Evolutionary conservation across 2,888 invertebrate genomes (phyloP).

Genomic region (Monochamus alternatus): DNA sequence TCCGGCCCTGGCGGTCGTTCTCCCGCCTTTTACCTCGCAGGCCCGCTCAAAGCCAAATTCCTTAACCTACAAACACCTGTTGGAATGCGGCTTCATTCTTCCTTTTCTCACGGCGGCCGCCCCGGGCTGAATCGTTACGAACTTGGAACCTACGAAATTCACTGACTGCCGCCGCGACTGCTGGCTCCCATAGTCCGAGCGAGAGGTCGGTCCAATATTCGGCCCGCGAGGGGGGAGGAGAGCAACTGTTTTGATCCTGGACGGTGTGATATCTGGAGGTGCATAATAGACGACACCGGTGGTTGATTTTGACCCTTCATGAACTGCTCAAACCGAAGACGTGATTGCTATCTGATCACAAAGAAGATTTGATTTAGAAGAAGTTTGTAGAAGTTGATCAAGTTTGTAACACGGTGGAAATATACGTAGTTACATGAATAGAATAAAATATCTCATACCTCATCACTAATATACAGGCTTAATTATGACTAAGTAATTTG

Average conservation of each 20-base stretch:
- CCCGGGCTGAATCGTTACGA: slow-evolving; percentile 62
- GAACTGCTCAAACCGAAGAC: no score
- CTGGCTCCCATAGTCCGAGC: slow-evolving; percentile 1
- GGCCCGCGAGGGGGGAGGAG: not conserved
- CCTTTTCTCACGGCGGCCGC: slow-evolving; percentile 64
- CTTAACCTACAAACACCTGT: slow-evolving; percentile 71
- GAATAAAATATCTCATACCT: no score
- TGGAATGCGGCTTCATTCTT: slow-evolving; percentile 69
- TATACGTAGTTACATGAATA: no score
- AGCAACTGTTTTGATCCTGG: not conserved
- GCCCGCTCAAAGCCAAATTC: slow-evolving; percentile 67
- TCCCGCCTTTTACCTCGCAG: slow-evolving; percentile 58
- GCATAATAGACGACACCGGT: no score
- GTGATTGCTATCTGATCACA: no score
- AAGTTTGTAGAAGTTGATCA: no score
- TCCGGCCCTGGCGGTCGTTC: slow-evolving; percentile 43
- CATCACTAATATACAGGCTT: no score
- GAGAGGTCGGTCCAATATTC: not conserved
- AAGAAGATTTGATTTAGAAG: no score
- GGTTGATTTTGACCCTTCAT: no score
- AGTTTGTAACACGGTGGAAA: no score
- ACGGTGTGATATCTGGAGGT: no score
- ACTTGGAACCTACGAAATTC: slow-evolving; percentile 48
- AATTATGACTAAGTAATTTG: no score
- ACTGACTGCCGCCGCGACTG: slow-evolving; percentile 38